Evolutionary conservation across 2,797 vertebrate genomes (phyloP), one percentile per base, ranked within the genome.

Genomic region (Poecilia velifera): DNA sequence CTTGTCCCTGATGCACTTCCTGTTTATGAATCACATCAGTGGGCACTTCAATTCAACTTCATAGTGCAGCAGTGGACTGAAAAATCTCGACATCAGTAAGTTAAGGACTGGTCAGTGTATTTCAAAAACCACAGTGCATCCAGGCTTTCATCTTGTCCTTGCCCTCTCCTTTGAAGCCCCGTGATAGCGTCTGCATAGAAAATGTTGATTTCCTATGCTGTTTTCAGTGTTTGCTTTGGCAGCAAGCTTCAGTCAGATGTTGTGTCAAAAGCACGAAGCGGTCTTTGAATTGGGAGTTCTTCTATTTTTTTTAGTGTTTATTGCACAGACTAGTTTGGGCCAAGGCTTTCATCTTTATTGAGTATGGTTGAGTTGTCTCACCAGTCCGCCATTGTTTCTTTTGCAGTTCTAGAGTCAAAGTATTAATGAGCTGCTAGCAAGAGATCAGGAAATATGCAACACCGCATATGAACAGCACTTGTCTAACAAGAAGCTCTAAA

Each of bases 201-300:
- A 82, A 78, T 5, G 20, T 80, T 92, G 88, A 90, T 93, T 92
- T 87, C 77, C 82, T 89, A 85, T 92, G 88, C 90, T 77, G 81
- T 89, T 89, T 74, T 91, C 89, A 89, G 73, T 87, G 76, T 84
- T 85, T 77, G 72, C 82, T 87, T 86, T 85, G 85, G 77, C 89
- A 86, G 79, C 31, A 25, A 75, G 87, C 71, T 80, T 90, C 68
- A 91, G 86, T 94, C 80, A 89, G 91, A 81, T 76, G 20, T 20
- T 78, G 22, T 13, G 73, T 90, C 79, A 79, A 80, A 88, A 83
- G 84, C 82, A 87, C 4, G 5, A 49, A 75, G 77, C 6, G 9
- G 66, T 77, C 87, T 62, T 89, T 88, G 89, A 86, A 90, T 90
- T 73, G 70, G 77, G 31, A 36, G 34, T 39, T 82, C 84, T 41